phyloP scores from a whole-genome alignment of 2,888 invertebrate species.

The Cynaeus angustus region DNA sequence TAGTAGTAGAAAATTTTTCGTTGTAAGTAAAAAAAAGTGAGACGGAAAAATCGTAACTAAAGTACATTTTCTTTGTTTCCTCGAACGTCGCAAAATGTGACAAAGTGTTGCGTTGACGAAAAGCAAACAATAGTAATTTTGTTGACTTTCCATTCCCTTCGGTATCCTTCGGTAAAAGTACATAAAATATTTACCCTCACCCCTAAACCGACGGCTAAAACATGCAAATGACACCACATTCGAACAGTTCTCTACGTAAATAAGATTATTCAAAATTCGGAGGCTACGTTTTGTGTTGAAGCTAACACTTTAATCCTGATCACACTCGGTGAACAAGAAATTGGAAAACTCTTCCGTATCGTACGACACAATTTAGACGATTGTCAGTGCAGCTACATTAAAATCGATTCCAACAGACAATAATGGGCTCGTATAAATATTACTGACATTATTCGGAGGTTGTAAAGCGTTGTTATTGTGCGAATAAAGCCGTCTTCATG shows the following conservation, averaged over 20 bases:
- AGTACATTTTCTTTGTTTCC: no score
- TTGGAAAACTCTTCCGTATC: not conserved
- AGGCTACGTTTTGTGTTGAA: conserved; percentile 19
- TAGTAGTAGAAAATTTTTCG: no score
- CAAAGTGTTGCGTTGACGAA: not conserved
- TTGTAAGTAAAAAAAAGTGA: no score
- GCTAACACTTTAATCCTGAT: conserved; percentile 5
- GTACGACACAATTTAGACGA: conserved; percentile 14
- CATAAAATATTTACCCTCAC: conserved; percentile 33
- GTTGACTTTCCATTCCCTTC: conserved; percentile 31
- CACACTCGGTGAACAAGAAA: not conserved
- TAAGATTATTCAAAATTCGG: conserved; percentile 25
- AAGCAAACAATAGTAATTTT: conserved; percentile 24
- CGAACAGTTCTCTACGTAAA: conserved; percentile 19
- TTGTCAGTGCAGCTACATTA: conserved; percentile 12
- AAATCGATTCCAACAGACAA: conserved; percentile 21
- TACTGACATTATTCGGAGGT: conserved; percentile 23
- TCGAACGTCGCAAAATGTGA: not conserved
- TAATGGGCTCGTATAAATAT: conserved; percentile 27
- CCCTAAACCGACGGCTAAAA: conserved; percentile 22
- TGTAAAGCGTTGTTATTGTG: conserved; percentile 26
- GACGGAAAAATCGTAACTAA: no score
- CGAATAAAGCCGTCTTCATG: conserved; percentile 11
- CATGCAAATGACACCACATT: conserved; percentile 32
- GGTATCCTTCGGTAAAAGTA: conserved; percentile 26